A percentile compares a stretch with the other conserved stretches of the same genome.
Conservation (phyloP, 2,113 vertebrate genomes). For the Chloropsis cyanopogon region DNA sequence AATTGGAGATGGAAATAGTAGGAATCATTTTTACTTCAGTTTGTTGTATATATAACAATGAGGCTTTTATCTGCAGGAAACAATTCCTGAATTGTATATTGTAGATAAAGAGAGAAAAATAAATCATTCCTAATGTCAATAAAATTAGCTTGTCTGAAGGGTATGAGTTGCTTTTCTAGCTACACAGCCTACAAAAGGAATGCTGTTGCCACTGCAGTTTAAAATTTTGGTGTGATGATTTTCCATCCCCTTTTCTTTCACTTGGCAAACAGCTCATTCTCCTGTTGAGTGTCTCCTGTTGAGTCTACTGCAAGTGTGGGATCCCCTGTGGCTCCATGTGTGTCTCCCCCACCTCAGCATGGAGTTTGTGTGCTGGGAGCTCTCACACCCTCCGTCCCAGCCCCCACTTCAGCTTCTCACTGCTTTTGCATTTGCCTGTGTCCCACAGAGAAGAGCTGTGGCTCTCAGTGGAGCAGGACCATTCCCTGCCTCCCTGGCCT, state of each 20-base stretch:
- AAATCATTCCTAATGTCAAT: slow-evolving; percentile 50
- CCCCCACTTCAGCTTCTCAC: neutral
- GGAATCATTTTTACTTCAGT: slow-evolving; percentile 31
- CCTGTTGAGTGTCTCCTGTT: neutral
- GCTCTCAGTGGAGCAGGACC: neutral
- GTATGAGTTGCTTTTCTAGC: slow-evolving; percentile 3
- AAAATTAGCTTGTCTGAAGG: slow-evolving; percentile 39
- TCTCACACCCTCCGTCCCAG: neutral
- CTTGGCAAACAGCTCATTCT: neutral
- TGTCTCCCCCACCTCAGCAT: neutral
- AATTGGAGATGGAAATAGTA: slow-evolving; percentile 8
- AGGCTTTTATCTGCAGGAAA: slow-evolving; percentile 57
- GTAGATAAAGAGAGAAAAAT: slow-evolving; percentile 56
- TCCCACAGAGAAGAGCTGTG: neutral
- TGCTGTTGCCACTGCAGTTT: neutral
- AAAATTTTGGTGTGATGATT: neutral
- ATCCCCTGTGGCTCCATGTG: neutral
- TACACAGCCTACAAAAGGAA: neutral
- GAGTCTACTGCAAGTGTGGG: neutral
- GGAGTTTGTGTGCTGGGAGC: neutral
- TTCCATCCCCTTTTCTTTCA: neutral
- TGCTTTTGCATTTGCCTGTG: neutral
- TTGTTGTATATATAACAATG: slow-evolving; percentile 46
- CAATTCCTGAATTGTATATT: slow-evolving; percentile 44
- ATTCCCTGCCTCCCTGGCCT: neutral